Evolutionary conservation across 2,797 vertebrate genomes (phyloP), one percentile per base, ranked within the genome.

Genomic region (Protonibea diacanthus): DNA sequence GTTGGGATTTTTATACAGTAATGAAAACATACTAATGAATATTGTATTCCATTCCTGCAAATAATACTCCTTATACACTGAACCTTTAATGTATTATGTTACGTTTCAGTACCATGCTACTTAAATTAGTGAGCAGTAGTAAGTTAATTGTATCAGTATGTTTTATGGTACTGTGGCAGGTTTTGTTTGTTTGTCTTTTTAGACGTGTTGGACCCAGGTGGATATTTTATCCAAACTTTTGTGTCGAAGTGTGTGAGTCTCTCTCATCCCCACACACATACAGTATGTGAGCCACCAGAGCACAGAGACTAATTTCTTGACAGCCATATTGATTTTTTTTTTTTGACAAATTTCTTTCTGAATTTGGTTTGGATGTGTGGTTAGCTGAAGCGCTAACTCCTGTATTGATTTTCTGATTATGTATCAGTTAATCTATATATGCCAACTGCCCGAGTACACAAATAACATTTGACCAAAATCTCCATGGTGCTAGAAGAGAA

Each of bases 361-460:
- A 53, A 77, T 71, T 53, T 73, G 21, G 3, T 73, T 76, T 68
- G 13, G 17, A 60, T 66, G 47, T 66, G 38, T 17, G 45, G 45
- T 78, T 74, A 42, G 49, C 33, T 55, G 9, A 49, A 27, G 5
- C 27, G 17, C 27, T 23, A 47, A 62, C 27, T 67, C 56, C 21
- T 67, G 27, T 29, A 83, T 83, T 1, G 87, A 83, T 85, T 73
- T 84, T 64, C 67, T 55, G 67, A 84, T 86, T 79, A 67, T 1
- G 2, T 18, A 61, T 52, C 63, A 48, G 38, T 76, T 76, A 73
- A 78, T 82, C 74, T 45, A 61, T 80, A 65, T 40, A 57, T n/a
- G 6, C 33, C 59, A 49, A 40, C 49, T 65, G 71, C 18, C 58
- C 14, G n/a, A 62, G 53, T 40, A 80, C 65, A 80, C 67, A 74